Evolutionary conservation across 2,113 vertebrate genomes (phyloP).

Genomic region (Odontesthes bonariensis): DNA sequence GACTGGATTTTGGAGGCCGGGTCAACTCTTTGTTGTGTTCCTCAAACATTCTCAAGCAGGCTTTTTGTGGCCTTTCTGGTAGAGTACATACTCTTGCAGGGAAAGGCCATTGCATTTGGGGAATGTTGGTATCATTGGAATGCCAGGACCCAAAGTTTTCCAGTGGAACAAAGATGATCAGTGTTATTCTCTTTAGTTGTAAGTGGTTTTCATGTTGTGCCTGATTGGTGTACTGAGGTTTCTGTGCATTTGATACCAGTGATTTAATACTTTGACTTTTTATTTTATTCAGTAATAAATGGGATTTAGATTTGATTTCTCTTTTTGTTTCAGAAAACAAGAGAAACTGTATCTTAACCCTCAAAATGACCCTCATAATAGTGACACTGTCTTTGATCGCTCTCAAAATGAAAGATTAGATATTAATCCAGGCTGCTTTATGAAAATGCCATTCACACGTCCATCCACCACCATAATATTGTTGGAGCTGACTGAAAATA

Average conservation of each 20-base stretch:
- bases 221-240: background rate
- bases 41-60: background rate
- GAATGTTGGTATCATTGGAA: no score
- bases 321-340: slow-evolving; percentile 30
- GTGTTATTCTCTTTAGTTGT: slow-evolving; percentile 3
- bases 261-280: slow-evolving; percentile 4
- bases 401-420: slow-evolving; percentile 69
- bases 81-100: no score
- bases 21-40: background rate
- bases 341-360: slow-evolving; percentile 23
- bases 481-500: slow-evolving; percentile 36
- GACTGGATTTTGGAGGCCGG: background rate
- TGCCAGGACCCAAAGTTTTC: background rate
- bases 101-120: no score
- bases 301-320: slow-evolving; percentile 18
- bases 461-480: slow-evolving; percentile 39
- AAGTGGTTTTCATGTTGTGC: background rate
- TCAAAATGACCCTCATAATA: slow-evolving; percentile 41
- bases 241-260: background rate
- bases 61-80: no score
- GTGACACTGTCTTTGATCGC: slow-evolving; percentile 58
- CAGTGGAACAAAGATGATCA: slow-evolving; percentile 14
- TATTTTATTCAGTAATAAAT: background rate
- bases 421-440: slow-evolving; percentile 67
- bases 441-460: slow-evolving; percentile 67